These are phyloP conservation scores for Iselma pallidipennis DNA, from an alignment of 2,888 invertebrate genomes.

Conservation along the genomic window DNA sequence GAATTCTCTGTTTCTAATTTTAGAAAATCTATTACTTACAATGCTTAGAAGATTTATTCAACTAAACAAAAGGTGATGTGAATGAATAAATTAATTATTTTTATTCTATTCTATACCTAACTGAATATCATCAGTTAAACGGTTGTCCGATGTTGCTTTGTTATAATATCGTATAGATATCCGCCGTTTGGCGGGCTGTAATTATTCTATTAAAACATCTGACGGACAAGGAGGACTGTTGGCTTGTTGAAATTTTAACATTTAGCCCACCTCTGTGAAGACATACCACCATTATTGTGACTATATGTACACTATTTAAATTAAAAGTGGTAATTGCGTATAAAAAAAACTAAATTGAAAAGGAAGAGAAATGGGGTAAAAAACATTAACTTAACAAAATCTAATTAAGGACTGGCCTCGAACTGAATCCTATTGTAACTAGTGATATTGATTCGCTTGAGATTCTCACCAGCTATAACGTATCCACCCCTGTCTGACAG, in stretches of 20 bases:
- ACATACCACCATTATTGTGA: neutral
- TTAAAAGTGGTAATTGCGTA: too few species aligned
- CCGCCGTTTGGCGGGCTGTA: constrained; percentile 3
- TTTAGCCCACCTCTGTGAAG: neutral
- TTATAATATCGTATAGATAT: neutral
- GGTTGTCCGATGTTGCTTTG: neutral
- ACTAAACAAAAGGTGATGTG: neutral
- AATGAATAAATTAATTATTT: neutral
- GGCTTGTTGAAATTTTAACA: constrained; percentile 5
- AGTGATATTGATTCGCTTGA: constrained; percentile 36
- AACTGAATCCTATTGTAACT: constrained; percentile 34
- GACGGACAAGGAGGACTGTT: neutral
- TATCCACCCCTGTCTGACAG: constrained; percentile 28
- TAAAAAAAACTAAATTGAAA: neutral
- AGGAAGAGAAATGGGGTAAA: neutral
- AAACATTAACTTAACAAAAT: constrained; percentile 28
- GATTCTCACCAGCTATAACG: constrained; percentile 28
- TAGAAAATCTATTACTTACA: neutral
- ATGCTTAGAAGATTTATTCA: neutral
- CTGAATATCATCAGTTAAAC: neutral
- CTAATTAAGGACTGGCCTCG: constrained; percentile 31
- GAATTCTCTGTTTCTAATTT: neutral
- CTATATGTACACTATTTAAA: too few species aligned
- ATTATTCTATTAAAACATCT: constrained; percentile 9
- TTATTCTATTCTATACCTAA: neutral